Conservation (phyloP, 2,888 invertebrate species). For the Perdita meconis region DNA sequence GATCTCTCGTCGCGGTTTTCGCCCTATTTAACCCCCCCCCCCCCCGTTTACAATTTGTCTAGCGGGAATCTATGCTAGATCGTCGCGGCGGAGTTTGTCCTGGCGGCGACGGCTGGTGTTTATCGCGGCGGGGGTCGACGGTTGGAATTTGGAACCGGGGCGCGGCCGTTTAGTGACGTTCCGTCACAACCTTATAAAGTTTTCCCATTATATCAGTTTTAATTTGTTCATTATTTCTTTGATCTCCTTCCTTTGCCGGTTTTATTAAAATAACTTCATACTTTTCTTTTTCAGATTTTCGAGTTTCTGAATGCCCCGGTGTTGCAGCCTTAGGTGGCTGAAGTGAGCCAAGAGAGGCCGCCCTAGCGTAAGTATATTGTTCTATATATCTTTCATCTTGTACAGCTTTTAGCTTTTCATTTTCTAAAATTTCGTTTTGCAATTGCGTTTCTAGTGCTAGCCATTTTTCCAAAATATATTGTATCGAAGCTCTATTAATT, state of each 20-base stretch:
- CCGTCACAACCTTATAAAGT: no score
- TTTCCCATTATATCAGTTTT: not conserved
- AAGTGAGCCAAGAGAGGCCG: not conserved
- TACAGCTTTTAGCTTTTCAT: not conserved
- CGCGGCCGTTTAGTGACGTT: no score
- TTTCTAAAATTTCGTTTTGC: not conserved
- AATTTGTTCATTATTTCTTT: slow-evolving; percentile 2
- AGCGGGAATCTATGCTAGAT: no score
- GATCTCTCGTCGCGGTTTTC: no score
- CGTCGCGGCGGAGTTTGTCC: no score
- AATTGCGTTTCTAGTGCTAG: not conserved
- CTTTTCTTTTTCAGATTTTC: not conserved
- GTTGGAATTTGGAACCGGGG: no score
- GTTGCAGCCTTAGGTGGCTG: not conserved
- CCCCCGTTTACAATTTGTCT: no score
- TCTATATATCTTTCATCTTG: not conserved
- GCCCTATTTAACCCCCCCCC: no score
- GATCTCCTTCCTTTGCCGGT: not conserved
- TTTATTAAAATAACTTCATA: not conserved
- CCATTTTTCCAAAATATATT: slow-evolving; percentile 2
- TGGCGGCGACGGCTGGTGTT: no score
- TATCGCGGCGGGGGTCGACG: no score
- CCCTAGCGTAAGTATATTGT: not conserved
- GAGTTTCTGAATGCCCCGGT: no score
- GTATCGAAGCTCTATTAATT: not conserved